Evolutionary conservation across 1,140 invertebrate species (phyloP).

Genomic region (Ceratina australensis): DNA sequence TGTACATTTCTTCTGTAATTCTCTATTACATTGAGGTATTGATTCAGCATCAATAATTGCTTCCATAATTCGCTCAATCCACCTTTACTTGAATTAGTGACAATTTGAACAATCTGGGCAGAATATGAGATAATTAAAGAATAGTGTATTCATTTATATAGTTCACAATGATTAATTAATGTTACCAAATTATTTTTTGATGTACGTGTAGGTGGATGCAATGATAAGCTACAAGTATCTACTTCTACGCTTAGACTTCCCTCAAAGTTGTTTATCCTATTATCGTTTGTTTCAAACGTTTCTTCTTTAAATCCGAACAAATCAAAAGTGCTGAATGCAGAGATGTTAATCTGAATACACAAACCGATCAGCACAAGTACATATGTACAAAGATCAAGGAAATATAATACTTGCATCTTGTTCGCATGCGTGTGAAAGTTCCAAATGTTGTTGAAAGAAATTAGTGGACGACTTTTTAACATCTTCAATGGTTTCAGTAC

Average conservation of each 20-base stretch:
- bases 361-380: constrained; percentile 21
- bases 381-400: constrained; percentile 1
- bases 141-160: not conserved
- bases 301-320: constrained; percentile 68
- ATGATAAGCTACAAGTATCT: constrained; percentile 59
- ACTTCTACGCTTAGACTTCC: constrained; percentile 67
- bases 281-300: constrained; percentile 55
- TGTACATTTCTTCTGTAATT: constrained; percentile 51
- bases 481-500: constrained; percentile 39
- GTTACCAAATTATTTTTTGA: constrained; percentile 68
- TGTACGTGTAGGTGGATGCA: constrained; percentile 58
- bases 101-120: constrained; percentile 65
- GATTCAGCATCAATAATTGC: constrained; percentile 65
- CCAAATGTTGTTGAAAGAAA: constrained; percentile 54
- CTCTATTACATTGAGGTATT: constrained; percentile 69
- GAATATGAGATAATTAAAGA: not conserved
- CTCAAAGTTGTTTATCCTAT: constrained; percentile 59
- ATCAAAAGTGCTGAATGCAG: constrained; percentile 59
- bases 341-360: constrained; percentile 52
- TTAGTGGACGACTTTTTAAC: constrained; percentile 41
- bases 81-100: constrained; percentile 59
- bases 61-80: constrained; percentile 66
- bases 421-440: constrained; percentile 41
- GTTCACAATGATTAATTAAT: constrained; percentile 19
- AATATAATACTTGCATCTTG: constrained; percentile 54